A percentile compares a stretch with the other conserved stretches of the same genome.
These are phyloP conservation scores for Drosophila bifasciata DNA, from an alignment of 1,140 invertebrate genomes.

Conservation along the genomic window DNA sequence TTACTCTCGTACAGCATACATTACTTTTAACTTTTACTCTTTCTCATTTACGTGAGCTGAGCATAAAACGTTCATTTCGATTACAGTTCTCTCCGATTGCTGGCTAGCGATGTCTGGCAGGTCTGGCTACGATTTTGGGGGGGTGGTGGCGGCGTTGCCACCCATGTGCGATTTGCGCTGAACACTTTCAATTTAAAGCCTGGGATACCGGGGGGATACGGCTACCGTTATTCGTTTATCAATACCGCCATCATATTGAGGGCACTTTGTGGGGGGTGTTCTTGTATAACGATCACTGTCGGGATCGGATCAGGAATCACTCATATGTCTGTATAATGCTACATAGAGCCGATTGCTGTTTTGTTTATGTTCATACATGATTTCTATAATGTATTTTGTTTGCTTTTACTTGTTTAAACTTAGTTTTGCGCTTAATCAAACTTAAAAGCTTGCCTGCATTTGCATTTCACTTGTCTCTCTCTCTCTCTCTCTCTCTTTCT, in stretches of 20 bases:
- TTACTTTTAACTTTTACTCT: constrained; percentile 3
- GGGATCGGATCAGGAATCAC: constrained; percentile 13
- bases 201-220: too few species aligned
- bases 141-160: constrained; percentile 32
- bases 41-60: constrained; percentile 13
- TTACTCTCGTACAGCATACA: constrained; percentile 2
- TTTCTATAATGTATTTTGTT: constrained; percentile 31
- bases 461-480: constrained; percentile 10
- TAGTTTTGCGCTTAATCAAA: constrained; percentile 67
- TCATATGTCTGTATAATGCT: constrained; percentile 16
- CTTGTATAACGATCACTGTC: not conserved
- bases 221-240: too few species aligned
- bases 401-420: constrained; percentile 50
- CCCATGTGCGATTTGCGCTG: constrained; percentile 55
- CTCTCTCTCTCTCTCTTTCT: constrained; percentile 5
- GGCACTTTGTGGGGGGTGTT: too few species aligned
- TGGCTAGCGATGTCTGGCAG: constrained; percentile 37
- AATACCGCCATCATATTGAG: too few species aligned
- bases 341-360: constrained; percentile 20
- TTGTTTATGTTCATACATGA: constrained; percentile 37
- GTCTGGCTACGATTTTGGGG: constrained; percentile 34
- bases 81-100: constrained; percentile 25
- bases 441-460: constrained; percentile 30
- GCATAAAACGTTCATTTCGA: constrained; percentile 27
- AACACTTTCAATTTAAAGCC: constrained; percentile 48